phyloP scores from a whole-genome alignment of 2,113 vertebrate genomes.

The Chamaea fasciata region DNA sequence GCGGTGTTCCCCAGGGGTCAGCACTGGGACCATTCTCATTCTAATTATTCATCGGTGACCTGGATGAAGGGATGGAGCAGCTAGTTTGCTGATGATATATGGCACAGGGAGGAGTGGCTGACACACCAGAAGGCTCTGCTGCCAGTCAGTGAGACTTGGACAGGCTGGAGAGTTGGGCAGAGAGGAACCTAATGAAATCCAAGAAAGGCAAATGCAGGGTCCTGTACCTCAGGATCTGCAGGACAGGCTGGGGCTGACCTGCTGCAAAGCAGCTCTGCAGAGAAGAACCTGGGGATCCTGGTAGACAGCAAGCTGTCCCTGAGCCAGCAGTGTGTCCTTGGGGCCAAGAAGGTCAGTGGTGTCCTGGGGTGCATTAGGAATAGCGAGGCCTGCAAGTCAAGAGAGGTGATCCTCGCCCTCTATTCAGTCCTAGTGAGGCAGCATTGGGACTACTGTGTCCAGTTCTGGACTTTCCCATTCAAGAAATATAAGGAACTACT shows the following conservation, averaged over 20 bases:
- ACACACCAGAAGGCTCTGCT: background rate
- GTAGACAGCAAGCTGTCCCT: background rate
- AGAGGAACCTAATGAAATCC: background rate
- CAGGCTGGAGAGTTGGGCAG: background rate
- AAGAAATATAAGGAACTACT: background rate
- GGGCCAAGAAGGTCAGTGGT: background rate
- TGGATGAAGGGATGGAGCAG: background rate
- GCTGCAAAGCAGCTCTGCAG: background rate
- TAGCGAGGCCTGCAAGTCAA: fast-evolving
- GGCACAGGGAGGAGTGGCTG: background rate
- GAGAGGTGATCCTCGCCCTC: background rate
- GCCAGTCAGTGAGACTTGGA: background rate
- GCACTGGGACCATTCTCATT: background rate
- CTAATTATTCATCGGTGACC: background rate
- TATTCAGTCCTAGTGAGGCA: background rate
- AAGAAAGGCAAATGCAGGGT: background rate
- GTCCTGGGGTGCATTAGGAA: background rate
- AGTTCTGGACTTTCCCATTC: background rate
- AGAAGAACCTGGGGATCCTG: background rate
- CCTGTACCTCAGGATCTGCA: background rate
- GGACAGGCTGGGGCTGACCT: background rate
- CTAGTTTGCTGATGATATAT: background rate
- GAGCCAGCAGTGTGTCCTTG: background rate
- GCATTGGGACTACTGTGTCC: background rate
- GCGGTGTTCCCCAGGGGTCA: background rate